Conservation (phyloP, 2,888 invertebrate species). For the Conistra vaccinii region DNA sequence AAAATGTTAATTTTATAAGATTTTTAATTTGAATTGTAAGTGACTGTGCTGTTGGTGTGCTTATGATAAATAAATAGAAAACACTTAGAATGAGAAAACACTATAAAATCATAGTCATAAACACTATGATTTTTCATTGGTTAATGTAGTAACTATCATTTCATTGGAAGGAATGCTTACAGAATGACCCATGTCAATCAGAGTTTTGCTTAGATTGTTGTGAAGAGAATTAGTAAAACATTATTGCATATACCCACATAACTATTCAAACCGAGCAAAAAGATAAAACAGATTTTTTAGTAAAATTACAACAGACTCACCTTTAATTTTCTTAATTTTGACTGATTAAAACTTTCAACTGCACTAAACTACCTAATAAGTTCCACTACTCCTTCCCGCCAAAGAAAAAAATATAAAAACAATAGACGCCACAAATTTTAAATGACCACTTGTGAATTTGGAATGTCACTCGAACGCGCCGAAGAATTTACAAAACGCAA, state of each 20-base stretch:
- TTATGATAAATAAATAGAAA: too few relatives aligned
- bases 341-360: constrained; percentile 57
- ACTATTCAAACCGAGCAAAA: neutral
- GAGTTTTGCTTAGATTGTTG: neutral
- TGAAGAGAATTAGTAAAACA: neutral
- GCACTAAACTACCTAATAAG: constrained; percentile 34
- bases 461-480: constrained; percentile 42
- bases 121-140: neutral
- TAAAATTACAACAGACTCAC: constrained; percentile 69
- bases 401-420: constrained; percentile 15
- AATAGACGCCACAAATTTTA: constrained; percentile 4
- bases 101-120: neutral
- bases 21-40: too few relatives aligned
- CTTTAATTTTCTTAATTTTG: constrained; percentile 85
- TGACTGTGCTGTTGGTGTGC: too few relatives aligned
- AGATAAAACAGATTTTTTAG: neutral
- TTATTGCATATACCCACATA: neutral
- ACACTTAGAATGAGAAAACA: too few relatives aligned
- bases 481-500: constrained; percentile 42
- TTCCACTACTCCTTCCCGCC: constrained; percentile 20
- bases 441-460: constrained; percentile 42
- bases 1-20: too few relatives aligned
- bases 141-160: neutral
- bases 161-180: neutral
- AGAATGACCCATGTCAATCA: neutral